These are phyloP conservation scores for Zingel zingel DNA, from an alignment of 2,113 vertebrate genomes.

Conservation along the genomic window DNA sequence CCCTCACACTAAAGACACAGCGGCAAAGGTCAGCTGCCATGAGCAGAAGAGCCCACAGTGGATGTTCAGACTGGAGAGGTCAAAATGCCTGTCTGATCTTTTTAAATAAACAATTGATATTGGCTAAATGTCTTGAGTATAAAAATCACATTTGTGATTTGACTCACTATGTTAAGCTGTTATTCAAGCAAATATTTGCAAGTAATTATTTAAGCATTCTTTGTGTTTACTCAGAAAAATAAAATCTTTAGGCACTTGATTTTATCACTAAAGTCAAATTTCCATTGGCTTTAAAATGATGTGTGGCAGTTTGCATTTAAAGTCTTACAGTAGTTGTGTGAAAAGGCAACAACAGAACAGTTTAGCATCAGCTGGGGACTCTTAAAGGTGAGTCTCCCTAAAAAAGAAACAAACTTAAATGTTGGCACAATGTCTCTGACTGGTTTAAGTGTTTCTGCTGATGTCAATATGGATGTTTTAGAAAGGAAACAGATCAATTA, in stretches of 20 bases:
- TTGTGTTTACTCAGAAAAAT: background rate
- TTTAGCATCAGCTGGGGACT: background rate
- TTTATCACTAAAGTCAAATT: background rate
- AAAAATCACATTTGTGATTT: background rate
- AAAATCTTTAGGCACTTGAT: background rate
- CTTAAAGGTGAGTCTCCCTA: background rate
- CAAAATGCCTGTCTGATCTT: conserved; percentile 1
- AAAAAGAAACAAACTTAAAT: background rate
- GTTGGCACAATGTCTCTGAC: background rate
- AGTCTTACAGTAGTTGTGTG: background rate
- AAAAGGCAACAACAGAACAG: background rate
- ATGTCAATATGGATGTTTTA: background rate
- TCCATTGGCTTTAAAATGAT: background rate
- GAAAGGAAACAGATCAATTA: background rate
- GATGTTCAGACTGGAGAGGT: conserved; percentile 18
- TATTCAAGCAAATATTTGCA: background rate
- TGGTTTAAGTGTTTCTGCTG: background rate
- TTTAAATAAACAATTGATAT: background rate
- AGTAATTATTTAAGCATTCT: background rate
- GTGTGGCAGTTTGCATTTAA: background rate
- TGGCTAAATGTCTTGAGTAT: background rate
- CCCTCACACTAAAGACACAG: conserved; percentile 35
- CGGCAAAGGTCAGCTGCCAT: conserved; percentile 74
- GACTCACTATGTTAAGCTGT: background rate
- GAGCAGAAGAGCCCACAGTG: conserved; percentile 4